phyloP scores from a whole-genome alignment of 2,888 invertebrate genomes.

The Andrena bicolor region DNA sequence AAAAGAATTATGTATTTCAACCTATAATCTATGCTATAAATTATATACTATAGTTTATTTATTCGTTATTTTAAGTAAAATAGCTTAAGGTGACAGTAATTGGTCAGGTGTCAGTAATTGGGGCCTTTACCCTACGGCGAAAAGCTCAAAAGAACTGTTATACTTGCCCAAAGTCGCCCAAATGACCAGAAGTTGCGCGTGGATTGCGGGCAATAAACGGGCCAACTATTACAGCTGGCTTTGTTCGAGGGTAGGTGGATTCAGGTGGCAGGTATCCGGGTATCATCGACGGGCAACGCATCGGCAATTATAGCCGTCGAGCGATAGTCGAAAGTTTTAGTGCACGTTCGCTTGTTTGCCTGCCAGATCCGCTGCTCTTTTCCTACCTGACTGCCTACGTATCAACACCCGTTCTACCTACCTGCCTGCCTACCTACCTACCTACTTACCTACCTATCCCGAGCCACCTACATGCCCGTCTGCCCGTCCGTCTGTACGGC shows the following conservation, averaged over 20 bases:
- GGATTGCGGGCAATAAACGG: background rate
- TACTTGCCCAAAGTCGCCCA: too few relatives aligned
- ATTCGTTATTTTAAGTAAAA: too few relatives aligned
- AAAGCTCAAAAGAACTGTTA: too few relatives aligned
- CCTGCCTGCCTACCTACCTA: slow-evolving; percentile 33
- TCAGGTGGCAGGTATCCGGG: slow-evolving; percentile 12
- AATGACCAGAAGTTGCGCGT: slow-evolving; percentile 7
- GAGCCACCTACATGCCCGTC: slow-evolving; percentile 41
- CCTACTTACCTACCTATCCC: slow-evolving; percentile 24
- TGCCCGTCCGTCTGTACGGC: slow-evolving; percentile 43
- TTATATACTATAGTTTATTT: too few relatives aligned
- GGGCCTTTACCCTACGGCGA: too few relatives aligned
- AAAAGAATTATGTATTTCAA: too few relatives aligned
- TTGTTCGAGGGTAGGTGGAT: background rate
- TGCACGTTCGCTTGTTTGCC: slow-evolving; percentile 34
- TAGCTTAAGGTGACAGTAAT: too few relatives aligned
- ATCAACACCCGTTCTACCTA: slow-evolving; percentile 26
- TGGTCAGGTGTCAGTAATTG: too few relatives aligned
- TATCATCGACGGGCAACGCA: background rate
- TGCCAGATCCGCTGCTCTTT: slow-evolving; percentile 39
- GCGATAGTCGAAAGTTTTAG: slow-evolving; percentile 17
- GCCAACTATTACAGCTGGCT: background rate
- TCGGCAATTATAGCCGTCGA: background rate
- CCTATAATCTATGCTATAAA: too few relatives aligned
- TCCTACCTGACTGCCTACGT: slow-evolving; percentile 34